phyloP scores from a whole-genome alignment of 2,113 vertebrate genomes.

The Irena cyanogastra region DNA sequence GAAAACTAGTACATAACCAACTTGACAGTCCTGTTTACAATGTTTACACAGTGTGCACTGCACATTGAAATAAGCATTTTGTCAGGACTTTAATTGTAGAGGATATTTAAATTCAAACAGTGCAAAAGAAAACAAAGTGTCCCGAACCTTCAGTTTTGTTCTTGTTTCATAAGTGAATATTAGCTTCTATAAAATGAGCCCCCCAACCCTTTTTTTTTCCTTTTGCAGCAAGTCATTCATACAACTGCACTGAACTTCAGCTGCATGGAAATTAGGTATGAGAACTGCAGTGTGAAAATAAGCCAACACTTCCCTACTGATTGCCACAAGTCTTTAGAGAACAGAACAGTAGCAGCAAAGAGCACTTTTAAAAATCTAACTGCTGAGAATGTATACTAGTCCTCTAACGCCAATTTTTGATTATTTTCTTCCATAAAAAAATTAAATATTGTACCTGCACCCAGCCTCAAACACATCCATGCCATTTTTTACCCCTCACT shows the following conservation, averaged over 20 bases:
- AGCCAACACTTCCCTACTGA: neutral
- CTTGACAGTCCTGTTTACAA: neutral
- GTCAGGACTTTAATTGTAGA: neutral
- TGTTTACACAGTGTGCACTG: neutral
- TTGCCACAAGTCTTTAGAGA: neutral
- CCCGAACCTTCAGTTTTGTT: neutral
- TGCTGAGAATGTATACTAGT: neutral
- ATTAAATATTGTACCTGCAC: neutral
- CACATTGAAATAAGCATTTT: neutral
- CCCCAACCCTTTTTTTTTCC: accelerated
- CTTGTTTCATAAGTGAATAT: neutral
- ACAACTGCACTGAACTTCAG: neutral
- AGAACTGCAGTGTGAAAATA: neutral
- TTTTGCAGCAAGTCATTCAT: neutral
- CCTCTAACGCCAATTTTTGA: neutral
- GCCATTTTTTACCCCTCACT: neutral
- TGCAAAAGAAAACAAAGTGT: neutral
- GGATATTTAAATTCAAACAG: neutral
- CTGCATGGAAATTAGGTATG: neutral
- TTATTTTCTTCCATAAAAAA: neutral
- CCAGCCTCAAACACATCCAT: neutral
- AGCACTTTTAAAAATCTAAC: neutral
- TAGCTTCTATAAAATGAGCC: neutral
- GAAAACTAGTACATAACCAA: constrained; percentile 23
- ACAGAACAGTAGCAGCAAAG: neutral